Base-by-base conservation (phyloP, 2,888 invertebrate genomes). In the Fragum sueziense region DNA sequence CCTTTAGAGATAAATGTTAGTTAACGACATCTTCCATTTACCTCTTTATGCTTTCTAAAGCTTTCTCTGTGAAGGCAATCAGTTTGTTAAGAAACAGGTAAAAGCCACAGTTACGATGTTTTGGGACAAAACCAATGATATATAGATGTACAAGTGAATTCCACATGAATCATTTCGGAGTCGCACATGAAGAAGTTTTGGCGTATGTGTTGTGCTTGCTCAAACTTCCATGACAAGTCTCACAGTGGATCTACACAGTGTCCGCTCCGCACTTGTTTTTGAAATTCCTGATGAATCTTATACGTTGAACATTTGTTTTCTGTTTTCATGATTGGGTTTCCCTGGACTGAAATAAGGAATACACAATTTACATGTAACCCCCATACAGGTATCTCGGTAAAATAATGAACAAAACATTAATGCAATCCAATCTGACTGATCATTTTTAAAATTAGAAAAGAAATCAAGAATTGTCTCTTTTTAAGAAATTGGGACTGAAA, bases 311-410 rank as follows among this genome's bases (percentile, higher is more conserved):
- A n/a, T n/a, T n/a, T n/a, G n/a, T n/a, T n/a, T n/a, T n/a, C 29
- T 76, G 54, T 54, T 65, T 47, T 80, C 80, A 80, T 67, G 80
- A 84, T 34, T 84, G 80, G 74, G 84, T 37, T 70, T 81, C 84
- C 69, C 84, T 37, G n/a, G 79, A 80, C 84, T 84, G 79, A 76
- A 84, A 84, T 7, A 68, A 27, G 52, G 14, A 34, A 37, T 37
- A 67, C 7, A 22, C 22, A 11, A 34, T 20, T n/a, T 20, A 2
- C 31, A n/a, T 62, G 41, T 9, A 67, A 37, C 37, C 14, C 7
- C 37, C 37, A 37, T 37, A 37, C 37, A 37, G 6, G 37, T 37
- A 37, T 6, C 14, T 37, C 37, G 14, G 14, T 37, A 37, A 6
- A 37, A 37, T 37, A 14, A 37, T 37, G 6, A 9, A 37, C 37